Conservation (phyloP, 2,888 invertebrate species). For the Synergus gifuensis region DNA sequence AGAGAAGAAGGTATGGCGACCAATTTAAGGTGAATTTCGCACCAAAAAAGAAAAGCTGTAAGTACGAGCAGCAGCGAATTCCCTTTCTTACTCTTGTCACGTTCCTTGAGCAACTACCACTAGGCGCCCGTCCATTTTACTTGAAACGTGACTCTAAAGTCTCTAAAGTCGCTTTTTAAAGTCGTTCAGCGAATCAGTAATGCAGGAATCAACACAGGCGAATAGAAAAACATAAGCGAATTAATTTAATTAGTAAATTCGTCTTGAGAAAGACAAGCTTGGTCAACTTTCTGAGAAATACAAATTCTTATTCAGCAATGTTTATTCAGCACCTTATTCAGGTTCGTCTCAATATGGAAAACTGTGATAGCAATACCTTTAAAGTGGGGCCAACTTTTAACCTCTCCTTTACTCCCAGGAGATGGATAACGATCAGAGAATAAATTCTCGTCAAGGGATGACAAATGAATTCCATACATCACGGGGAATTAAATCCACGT, state of each 20-base stretch:
- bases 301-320: neutral
- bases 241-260: slow-evolving; percentile 7
- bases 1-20: slow-evolving; percentile 7
- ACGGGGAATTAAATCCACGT: slow-evolving; percentile 59
- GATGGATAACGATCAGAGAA: slow-evolving; percentile 9
- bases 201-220: slow-evolving; percentile 23
- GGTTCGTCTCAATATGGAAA: neutral
- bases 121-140: slow-evolving; percentile 38
- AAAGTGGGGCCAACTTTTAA: neutral
- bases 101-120: slow-evolving; percentile 36
- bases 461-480: slow-evolving; percentile 66
- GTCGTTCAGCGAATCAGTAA: slow-evolving; percentile 30
- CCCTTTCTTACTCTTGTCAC: slow-evolving; percentile 38
- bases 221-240: slow-evolving; percentile 6
- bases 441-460: slow-evolving; percentile 54
- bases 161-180: slow-evolving; percentile 31
- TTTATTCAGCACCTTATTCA: too few relatives aligned
- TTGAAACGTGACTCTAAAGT: slow-evolving; percentile 34
- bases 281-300: neutral
- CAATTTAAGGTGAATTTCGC: slow-evolving; percentile 22
- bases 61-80: slow-evolving; percentile 18
- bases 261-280: neutral
- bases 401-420: neutral
- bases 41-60: slow-evolving; percentile 25
- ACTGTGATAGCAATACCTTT: neutral